Evolutionary conservation across 2,113 vertebrate species (phyloP).

Genomic region (Pteronura brasiliensis): DNA sequence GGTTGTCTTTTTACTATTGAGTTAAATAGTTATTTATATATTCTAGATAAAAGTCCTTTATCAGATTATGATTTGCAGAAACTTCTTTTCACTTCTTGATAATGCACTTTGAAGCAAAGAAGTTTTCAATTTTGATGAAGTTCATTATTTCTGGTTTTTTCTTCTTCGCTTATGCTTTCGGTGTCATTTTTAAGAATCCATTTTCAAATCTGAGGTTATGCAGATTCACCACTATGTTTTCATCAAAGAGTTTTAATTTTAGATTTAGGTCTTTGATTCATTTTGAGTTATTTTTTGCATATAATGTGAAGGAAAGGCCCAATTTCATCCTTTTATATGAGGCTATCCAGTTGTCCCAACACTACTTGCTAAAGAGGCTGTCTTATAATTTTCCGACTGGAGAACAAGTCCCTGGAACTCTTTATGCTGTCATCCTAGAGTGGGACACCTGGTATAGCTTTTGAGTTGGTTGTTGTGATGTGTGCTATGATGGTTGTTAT

Average conservation of each 20-base stretch:
- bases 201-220: background rate
- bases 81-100: background rate
- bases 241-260: background rate
- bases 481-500: background rate
- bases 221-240: background rate
- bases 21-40: background rate
- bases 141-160: background rate
- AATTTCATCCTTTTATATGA: background rate
- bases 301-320: background rate
- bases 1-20: background rate
- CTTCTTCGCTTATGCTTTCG: background rate
- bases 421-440: background rate
- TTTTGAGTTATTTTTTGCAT: background rate
- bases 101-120: background rate
- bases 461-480: background rate
- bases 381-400: background rate
- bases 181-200: background rate
- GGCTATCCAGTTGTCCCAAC: background rate
- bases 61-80: background rate
- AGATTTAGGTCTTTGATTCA: background rate
- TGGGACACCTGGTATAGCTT: background rate
- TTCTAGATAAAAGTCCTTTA: background rate
- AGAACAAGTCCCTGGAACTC: too few species aligned
- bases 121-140: background rate
- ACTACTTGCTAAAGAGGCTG: background rate